A percentile compares a stretch with the other conserved stretches of the same genome.
Conservation (phyloP, 2,113 vertebrate genomes). For the Thalassarche chlororhynchos region DNA sequence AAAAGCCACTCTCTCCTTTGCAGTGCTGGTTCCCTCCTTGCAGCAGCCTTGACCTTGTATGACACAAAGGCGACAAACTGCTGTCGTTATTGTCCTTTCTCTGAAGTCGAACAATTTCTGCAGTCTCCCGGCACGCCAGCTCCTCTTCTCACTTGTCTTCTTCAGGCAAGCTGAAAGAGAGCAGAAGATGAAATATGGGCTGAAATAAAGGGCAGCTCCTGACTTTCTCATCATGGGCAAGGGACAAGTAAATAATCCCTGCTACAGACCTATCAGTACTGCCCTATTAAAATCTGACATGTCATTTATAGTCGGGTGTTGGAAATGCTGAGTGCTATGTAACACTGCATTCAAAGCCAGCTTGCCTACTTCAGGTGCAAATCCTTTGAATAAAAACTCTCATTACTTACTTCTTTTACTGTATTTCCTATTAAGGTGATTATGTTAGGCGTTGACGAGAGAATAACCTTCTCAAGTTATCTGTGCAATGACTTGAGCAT, state of each 20-base stretch:
- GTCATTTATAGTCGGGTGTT: background rate
- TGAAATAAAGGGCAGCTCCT: background rate
- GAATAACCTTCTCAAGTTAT: background rate
- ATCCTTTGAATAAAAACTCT: background rate
- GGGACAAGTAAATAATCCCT: background rate
- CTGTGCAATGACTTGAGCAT: background rate
- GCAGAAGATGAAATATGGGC: background rate
- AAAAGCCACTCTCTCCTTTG: background rate
- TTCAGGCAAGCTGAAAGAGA: background rate
- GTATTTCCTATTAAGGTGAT: background rate
- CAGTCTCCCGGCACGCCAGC: background rate
- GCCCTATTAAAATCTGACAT: background rate
- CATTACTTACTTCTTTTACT: background rate
- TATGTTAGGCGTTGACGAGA: background rate
- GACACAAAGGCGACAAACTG: background rate
- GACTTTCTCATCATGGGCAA: background rate
- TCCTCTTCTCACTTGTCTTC: background rate
- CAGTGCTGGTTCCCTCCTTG: background rate
- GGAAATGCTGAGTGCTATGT: background rate
- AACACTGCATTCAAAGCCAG: background rate
- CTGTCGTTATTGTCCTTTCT: background rate
- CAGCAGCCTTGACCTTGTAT: background rate
- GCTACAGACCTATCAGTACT: background rate
- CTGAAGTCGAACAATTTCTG: background rate
- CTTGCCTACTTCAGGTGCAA: background rate